Base-by-base conservation (phyloP, 2,113 vertebrate species). In the Clarias batrachus region DNA sequence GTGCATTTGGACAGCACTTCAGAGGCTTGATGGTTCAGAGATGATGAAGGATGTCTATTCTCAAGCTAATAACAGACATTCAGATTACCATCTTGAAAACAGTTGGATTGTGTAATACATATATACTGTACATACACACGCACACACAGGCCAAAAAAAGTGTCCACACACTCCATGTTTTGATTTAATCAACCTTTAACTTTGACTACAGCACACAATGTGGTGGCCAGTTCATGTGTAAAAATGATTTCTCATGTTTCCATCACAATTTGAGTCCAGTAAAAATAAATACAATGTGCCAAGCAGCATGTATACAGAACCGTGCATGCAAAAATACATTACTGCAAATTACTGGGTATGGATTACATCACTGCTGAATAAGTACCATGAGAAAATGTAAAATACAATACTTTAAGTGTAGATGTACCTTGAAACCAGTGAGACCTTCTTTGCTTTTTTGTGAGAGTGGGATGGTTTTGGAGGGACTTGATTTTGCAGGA, bases 401-500 rank as follows among this genome's bases (percentile, higher is more conserved):
- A 78, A 71, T 21, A 21, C 62, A 21, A 54, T 0, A 21, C 1
- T 66, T 65, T 2, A 74, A 23, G 16, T 14, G n/a, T n/a, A 57
- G 16, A 82, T 94, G 93, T 86, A 97, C 98, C 96, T 96, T 95
- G 60, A 91, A 85, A 54, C 85, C 91, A 54, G 90, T 86, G 14
- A 90, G 63, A 59, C 91, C 27, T 84, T 95, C 95, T 89, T 93
- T 95, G 25, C 95, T 88, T 91, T 95, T 97, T 63, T 95, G 83
- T 60, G 94, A 91, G 33, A 93, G 90, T 27, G 95, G 94, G 12
- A 95, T 91, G 27, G 91, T 88, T 91, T 97, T 96, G 91, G 95
- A 95, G 16, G 96, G 96, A 86, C 95, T 63, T 59, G 70, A 88
- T 93, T 96, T 98, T 81, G 92, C 93, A 54, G 97, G 97, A 89